phyloP scores from a whole-genome alignment of 37 sponge, comb jelly and placozoan genomes.

The Oscarella lobularis region DNA sequence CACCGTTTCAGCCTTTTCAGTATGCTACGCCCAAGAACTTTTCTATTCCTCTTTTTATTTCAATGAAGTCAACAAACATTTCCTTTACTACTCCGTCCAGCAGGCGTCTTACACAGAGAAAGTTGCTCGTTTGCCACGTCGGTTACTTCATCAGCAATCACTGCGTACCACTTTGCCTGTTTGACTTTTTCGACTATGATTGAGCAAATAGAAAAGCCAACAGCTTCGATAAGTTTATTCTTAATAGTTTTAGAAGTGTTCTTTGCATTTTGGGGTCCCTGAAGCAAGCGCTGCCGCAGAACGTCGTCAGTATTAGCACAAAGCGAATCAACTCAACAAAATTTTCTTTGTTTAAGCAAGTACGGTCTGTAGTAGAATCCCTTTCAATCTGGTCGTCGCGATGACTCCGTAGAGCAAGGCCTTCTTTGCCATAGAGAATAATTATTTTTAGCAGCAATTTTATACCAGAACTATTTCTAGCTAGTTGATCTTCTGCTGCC shows the following conservation, averaged over 20 bases:
- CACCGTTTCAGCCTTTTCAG: neutral
- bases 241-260: conserved; percentile 64
- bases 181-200: neutral
- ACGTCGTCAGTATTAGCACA: conserved; percentile 44
- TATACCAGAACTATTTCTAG: too few relatives aligned
- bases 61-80: neutral
- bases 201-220: conserved; percentile 5
- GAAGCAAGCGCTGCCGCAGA: conserved; percentile 16
- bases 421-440: conserved; percentile 49
- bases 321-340: conserved; percentile 46
- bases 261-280: conserved; percentile 39
- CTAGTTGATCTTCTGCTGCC: too few relatives aligned
- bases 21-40: neutral
- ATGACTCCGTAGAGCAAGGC: conserved; percentile 41
- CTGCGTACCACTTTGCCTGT: conserved; percentile 26
- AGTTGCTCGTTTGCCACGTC: conserved; percentile 36
- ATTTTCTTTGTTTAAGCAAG: conserved; percentile 31
- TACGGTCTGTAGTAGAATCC: conserved; percentile 4
- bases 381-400: conserved; percentile 33
- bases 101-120: conserved; percentile 30
- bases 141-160: conserved; percentile 51
- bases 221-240: conserved; percentile 35
- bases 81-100: neutral
- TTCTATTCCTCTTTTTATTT: neutral
- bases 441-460: conserved; percentile 40